Percentiles rank a stretch among this genome's conserved stretches.
Conservation (phyloP, 2,888 invertebrate species). For the Drosophila siamana region DNA sequence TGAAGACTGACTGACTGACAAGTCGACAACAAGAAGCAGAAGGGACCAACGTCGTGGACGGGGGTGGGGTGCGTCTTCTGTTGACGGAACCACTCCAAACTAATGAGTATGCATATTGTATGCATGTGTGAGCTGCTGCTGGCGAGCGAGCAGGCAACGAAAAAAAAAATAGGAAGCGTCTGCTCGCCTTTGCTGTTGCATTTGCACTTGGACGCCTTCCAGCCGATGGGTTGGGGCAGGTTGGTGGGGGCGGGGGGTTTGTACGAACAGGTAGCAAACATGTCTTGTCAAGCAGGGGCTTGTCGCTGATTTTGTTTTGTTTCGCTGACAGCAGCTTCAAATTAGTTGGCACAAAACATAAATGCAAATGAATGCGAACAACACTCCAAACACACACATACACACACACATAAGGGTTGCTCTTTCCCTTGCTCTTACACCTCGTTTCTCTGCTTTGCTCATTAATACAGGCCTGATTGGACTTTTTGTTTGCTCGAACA, state of each 20-base stretch:
- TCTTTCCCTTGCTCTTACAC: background rate
- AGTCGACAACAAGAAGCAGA: conserved; percentile 33
- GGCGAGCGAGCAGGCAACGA: too few species aligned
- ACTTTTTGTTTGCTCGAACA: conserved; percentile 72
- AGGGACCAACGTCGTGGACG: background rate
- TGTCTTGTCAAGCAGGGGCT: conserved; percentile 57
- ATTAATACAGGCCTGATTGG: conserved; percentile 78
- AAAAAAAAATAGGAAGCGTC: conserved; percentile 26
- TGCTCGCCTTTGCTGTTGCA: conserved; percentile 61
- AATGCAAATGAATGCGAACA: conserved; percentile 74
- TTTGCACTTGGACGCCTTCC: conserved; percentile 71
- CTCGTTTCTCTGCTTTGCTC: conserved; percentile 41
- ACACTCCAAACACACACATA: conserved; percentile 29
- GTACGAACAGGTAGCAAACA: conserved; percentile 40
- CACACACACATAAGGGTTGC: conserved; percentile 15
- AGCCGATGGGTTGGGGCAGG: background rate
- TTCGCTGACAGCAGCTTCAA: conserved; percentile 68
- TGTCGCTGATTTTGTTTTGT: conserved; percentile 78
- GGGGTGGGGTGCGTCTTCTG: conserved; percentile 50
- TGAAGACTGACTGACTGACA: conserved; percentile 54
- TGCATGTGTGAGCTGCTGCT: conserved; percentile 60
- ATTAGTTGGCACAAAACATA: conserved; percentile 81
- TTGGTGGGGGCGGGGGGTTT: background rate
- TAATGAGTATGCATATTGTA: conserved; percentile 83
- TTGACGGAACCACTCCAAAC: conserved; percentile 82